Base-by-base conservation (phyloP, 2,797 vertebrate species). In the Ctenopoma kingsleyae region DNA sequence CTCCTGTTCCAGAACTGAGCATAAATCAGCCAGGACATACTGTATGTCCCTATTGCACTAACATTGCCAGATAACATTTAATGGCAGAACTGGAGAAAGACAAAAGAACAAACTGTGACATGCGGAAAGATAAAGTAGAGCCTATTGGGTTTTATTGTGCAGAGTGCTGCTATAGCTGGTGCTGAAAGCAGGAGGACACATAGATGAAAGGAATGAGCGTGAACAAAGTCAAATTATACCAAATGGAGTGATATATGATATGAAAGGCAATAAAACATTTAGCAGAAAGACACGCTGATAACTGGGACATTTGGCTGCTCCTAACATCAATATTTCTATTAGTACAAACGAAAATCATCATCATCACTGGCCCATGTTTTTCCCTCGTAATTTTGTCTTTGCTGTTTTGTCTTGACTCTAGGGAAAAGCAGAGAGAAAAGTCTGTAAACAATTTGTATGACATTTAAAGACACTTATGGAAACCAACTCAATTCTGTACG, bases 51-150 rank as follows among this genome's bases (percentile, higher is more conserved):
- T 25, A 60, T 62, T 53, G 48, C 47, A 55, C 55, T 54, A 68
- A 83, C 41, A 79, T 61, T 51, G 78, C 50, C 61, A 46, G 65
- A 76, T 72, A 83, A 74, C 63, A 85, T 76, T 68, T 72, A 80
- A 86, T 85, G 60, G 80, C 44, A 72, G 73, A 72, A 20, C 67
- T 68, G 64, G 53, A 67, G 67, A 64, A 73, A 69, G 59, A 71
- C 56, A 22, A 87, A 78, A 77, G 57, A 60, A 77, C 64, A 80
- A 75, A 74, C 48, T 52, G 55, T 53, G 61, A 81, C 51, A 87
- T 73, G 81, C 62, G 70, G 86, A 55, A 86, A 75, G 69, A 89
- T 84, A 58, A 81, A 80, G 78, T 47, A 69, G 71, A 75, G 59
- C 70, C 81, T 67, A 70, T 1, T 7, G 61, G 77, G 63, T 73